Percentiles rank a stretch among this genome's conserved stretches.
These are phyloP conservation scores for Taeniopygia guttata DNA, from an alignment of 2,797 vertebrate species.

Conservation along the genomic window DNA sequence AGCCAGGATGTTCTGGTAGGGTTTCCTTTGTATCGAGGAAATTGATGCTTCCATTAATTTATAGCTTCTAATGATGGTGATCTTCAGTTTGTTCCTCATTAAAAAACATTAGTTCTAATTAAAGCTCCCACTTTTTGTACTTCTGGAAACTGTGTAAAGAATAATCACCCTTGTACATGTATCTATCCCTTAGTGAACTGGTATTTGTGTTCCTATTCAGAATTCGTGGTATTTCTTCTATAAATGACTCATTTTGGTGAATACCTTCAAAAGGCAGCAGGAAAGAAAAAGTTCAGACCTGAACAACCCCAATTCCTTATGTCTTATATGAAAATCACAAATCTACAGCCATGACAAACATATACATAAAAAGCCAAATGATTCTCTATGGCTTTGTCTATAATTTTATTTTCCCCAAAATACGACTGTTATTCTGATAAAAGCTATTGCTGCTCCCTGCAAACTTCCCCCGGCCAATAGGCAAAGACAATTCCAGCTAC, in stretches of 20 bases:
- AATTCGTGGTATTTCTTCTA: not conserved
- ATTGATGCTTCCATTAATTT: not conserved
- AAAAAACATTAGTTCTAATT: not conserved
- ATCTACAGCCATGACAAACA: not conserved
- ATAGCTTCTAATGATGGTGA: not conserved
- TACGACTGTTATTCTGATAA: not conserved
- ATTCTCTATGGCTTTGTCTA: not conserved
- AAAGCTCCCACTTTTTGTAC: not conserved
- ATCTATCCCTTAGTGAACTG: not conserved
- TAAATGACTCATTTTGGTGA: not conserved
- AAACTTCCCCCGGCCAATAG: too few relatives aligned
- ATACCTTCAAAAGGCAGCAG: not conserved
- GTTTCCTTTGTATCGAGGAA: not conserved
- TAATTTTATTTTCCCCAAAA: rapidly evolving
- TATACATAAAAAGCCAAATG: not conserved
- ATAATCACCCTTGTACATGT: not conserved
- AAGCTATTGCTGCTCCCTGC: too few relatives aligned
- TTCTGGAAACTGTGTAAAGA: not conserved
- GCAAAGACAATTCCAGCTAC: not conserved
- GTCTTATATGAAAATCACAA: not conserved
- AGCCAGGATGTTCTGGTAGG: not conserved
- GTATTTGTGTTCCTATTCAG: not conserved
- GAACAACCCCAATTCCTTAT: not conserved
- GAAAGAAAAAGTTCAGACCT: not conserved
- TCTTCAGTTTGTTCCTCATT: not conserved